phyloP scores from a whole-genome alignment of 2,113 vertebrate species.

The Urocolius indicus region DNA sequence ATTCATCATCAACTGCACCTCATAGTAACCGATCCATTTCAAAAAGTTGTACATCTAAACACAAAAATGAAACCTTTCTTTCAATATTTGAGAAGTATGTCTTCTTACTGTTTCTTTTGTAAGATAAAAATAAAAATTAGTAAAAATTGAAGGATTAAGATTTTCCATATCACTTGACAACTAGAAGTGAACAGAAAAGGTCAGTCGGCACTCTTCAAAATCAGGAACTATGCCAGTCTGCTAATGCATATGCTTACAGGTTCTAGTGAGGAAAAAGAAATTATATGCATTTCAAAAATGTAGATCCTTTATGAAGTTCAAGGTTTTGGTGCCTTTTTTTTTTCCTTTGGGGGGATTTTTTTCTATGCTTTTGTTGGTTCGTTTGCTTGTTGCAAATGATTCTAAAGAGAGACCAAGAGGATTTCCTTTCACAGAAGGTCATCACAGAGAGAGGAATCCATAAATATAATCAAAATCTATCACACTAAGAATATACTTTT shows the following conservation, averaged over 20 bases:
- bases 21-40: not conserved
- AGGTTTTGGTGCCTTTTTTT: not conserved
- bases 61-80: not conserved
- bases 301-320: not conserved
- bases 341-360: not conserved
- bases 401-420: not conserved
- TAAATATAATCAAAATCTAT: not conserved
- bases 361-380: not conserved
- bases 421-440: not conserved
- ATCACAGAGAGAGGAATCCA: not conserved
- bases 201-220: not conserved
- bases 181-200: not conserved
- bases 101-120: not conserved
- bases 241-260: fast-evolving
- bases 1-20: not conserved
- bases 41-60: not conserved
- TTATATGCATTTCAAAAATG: not conserved
- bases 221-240: not conserved
- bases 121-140: not conserved
- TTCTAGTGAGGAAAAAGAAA: not conserved
- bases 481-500: not conserved
- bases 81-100: not conserved
- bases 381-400: not conserved
- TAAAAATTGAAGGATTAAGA: not conserved
- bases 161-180: not conserved